Evolutionary conservation across 2,113 vertebrate species (phyloP), one percentile per base, ranked within the genome.

Genomic region (Nipponia nippon): DNA sequence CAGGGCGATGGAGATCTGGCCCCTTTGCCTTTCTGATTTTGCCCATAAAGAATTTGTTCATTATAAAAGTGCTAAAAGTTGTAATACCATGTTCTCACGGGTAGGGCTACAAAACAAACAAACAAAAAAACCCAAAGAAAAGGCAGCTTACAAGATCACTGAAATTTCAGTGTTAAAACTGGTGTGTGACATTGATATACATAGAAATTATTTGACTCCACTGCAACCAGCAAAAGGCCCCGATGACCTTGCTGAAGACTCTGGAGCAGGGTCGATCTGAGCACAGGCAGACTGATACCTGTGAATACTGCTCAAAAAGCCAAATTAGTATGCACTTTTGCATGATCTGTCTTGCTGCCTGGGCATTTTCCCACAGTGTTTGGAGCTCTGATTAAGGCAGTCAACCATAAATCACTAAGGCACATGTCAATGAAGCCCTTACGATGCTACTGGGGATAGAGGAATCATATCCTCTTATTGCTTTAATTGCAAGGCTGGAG

Each of bases 401-500:
- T 42, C 87, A 78, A 65, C 85, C 94, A 92, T 95, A 87, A 94
- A 97, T 95, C 97, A 95, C 75, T 32, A 7, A 73, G 87, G 93
- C 95, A 97, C 96, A 91, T 96, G 91, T 95, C 97, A 95, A 32
- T 94, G 93, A 85, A 91, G 87, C 61, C 87, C 89, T 88, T 53
- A 93, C 0, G 75, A 94, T 69, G 92, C 93, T 95, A 75, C 6
- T 92, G 92, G 95, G 95, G 80, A 97, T 76, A 83, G 76, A 92
- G 78, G 94, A 95, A 88, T 96, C 93, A 73, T 85, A 94, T 87
- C 93, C 87, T 94, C 93, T 96, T 55, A 96, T 47, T 81, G 89
- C 92, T 97, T 90, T 94, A 97, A 97, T 97, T 32, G 13, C 4
- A 27, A 93, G 93, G 95, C 92, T 80, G 93, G 95, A 96, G 93